Conservation (phyloP, 2,888 invertebrate genomes). For the Stictocephala bisonia region DNA sequence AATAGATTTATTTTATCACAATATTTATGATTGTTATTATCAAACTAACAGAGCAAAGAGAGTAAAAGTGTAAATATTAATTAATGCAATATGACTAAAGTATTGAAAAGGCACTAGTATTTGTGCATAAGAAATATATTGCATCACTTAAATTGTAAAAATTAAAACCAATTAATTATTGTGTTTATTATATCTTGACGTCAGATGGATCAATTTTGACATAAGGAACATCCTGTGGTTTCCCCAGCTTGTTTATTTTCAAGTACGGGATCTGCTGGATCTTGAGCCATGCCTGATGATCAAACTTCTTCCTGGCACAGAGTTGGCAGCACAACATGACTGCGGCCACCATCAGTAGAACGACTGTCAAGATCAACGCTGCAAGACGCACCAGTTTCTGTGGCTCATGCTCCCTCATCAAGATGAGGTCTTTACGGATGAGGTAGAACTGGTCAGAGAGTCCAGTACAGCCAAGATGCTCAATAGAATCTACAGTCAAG, state of each 20-base stretch:
- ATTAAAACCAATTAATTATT: no score
- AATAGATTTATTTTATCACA: no score
- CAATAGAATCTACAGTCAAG: not conserved
- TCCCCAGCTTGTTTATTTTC: slow-evolving; percentile 9
- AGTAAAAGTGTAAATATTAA: no score
- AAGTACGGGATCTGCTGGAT: slow-evolving; percentile 10
- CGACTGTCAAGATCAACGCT: not conserved
- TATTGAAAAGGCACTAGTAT: no score
- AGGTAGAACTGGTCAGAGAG: not conserved
- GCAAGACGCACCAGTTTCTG: not conserved
- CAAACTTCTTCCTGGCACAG: not conserved
- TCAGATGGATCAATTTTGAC: slow-evolving; percentile 5
- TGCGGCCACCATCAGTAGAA: not conserved
- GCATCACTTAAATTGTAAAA: no score
- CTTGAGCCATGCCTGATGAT: not conserved
- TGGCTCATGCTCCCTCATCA: slow-evolving; percentile 7
- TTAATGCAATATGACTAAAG: no score
- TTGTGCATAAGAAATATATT: no score
- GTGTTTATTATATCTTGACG: no score
- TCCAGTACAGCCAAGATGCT: slow-evolving; percentile 2
- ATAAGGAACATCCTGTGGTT: slow-evolving; percentile 9
- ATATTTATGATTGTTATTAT: no score
- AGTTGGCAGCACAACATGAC: no score
- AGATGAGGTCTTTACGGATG: not conserved
- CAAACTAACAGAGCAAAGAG: no score